These are phyloP conservation scores for Rhinoderma darwinii DNA, from an alignment of 2,113 vertebrate genomes.

Conservation along the genomic window DNA sequence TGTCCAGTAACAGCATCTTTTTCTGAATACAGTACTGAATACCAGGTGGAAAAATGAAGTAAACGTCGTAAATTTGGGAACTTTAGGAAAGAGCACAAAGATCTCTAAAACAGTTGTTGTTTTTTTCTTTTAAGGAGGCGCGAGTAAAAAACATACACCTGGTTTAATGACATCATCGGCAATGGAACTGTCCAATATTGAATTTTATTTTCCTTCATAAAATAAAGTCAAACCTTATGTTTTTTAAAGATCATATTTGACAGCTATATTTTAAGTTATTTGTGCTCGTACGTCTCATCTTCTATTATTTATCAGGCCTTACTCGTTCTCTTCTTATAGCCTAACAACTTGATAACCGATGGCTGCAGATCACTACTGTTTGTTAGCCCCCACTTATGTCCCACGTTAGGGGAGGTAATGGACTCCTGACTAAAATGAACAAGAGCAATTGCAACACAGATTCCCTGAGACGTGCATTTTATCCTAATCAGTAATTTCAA, in stretches of 20 bases:
- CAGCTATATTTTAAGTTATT: neutral
- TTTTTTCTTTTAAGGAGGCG: neutral
- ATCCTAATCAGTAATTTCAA: conserved; percentile 73
- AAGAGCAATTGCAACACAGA: conserved; percentile 65
- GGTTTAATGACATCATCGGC: neutral
- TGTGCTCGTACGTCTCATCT: neutral
- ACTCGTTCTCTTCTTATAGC: neutral
- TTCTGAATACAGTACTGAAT: neutral
- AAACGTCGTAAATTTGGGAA: neutral
- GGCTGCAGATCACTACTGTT: conserved; percentile 35
- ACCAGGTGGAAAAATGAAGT: neutral
- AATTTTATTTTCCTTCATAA: neutral
- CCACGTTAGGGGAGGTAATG: conserved; percentile 65
- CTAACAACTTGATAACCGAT: conserved; percentile 3
- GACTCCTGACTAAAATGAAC: conserved; percentile 62
- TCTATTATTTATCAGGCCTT: conserved; percentile 31
- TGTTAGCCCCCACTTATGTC: conserved; percentile 34
- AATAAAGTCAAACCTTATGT: conserved; percentile 31
- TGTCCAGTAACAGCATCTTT: neutral
- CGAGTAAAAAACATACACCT: neutral
- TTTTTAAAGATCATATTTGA: neutral
- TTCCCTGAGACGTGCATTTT: conserved; percentile 65
- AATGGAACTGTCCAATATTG: neutral
- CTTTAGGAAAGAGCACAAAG: neutral
- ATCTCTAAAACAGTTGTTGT: neutral